These are phyloP conservation scores for Drosophila jambulina DNA, from an alignment of 1,140 invertebrate species.

Conservation along the genomic window DNA sequence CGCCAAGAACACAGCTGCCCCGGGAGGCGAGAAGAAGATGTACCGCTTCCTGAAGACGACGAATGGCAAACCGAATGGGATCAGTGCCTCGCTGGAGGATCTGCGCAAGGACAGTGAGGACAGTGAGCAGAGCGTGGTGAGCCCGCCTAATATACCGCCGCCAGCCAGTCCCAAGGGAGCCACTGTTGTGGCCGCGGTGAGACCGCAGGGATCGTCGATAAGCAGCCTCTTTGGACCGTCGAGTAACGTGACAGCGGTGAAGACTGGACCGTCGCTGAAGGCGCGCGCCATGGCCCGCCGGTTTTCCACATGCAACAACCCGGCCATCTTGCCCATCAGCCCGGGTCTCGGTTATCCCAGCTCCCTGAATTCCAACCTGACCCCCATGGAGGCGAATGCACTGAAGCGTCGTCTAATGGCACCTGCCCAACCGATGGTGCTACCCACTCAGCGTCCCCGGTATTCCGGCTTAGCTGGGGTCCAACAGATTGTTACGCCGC, in stretches of 20 bases:
- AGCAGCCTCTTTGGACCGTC: slow-evolving; percentile 31
- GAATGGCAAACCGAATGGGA: slow-evolving; percentile 14
- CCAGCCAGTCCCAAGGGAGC: slow-evolving; percentile 3
- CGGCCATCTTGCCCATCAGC: too few species aligned
- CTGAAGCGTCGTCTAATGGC: slow-evolving; percentile 56
- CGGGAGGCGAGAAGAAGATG: slow-evolving; percentile 37
- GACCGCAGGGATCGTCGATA: slow-evolving; percentile 21
- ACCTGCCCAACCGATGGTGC: neutral
- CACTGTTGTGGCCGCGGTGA: slow-evolving; percentile 10
- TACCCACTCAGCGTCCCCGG: slow-evolving; percentile 50
- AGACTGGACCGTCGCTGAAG: slow-evolving; percentile 2
- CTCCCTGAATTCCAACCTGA: neutral
- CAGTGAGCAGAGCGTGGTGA: slow-evolving; percentile 21
- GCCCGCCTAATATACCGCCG: neutral
- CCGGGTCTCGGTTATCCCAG: neutral
- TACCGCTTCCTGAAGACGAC: slow-evolving; percentile 47
- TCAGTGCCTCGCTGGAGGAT: neutral
- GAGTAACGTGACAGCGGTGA: neutral
- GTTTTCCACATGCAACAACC: slow-evolving; percentile 59
- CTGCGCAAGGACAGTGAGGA: slow-evolving; percentile 51
- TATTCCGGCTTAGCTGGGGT: slow-evolving; percentile 17
- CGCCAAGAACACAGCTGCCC: neutral
- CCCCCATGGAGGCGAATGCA: slow-evolving; percentile 2
- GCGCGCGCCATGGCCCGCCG: slow-evolving; percentile 50
- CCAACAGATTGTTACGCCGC: neutral